Percentiles rank a stretch among this genome's conserved stretches.
Evolutionary conservation across 2,113 vertebrate species (phyloP).

Genomic region (Elachura formosa): DNA sequence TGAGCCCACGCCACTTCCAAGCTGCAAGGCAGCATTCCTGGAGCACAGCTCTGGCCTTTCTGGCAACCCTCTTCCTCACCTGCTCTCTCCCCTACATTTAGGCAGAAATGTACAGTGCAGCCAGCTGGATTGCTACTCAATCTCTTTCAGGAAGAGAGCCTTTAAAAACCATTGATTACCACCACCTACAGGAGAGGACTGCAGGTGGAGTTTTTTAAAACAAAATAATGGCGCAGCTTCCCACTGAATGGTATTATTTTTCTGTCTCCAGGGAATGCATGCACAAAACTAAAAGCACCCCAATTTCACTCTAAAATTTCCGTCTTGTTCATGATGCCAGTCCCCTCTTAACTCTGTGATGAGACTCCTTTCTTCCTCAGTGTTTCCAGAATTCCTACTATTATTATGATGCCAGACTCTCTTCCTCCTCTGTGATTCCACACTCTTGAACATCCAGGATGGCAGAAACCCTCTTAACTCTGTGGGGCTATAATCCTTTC

Average conservation of each 20-base stretch:
- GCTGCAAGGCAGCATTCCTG: not conserved
- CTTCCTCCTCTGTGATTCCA: not conserved
- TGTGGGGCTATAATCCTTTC: not conserved
- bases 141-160: not conserved
- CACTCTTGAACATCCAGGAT: not conserved
- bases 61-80: not conserved
- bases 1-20: accelerated
- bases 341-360: not conserved
- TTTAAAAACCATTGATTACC: not conserved
- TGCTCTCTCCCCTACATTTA: not conserved
- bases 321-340: not conserved
- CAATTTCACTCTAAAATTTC: not conserved
- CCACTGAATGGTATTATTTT: not conserved
- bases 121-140: not conserved
- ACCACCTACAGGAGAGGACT: not conserved
- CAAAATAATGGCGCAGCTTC: not conserved
- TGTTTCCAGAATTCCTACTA: not conserved
- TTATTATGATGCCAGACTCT: not conserved
- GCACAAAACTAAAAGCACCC: not conserved
- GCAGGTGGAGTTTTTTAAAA: not conserved
- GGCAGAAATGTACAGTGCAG: not conserved
- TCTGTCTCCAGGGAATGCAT: not conserved
- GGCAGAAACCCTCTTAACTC: not conserved
- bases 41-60: not conserved
- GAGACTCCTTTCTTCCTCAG: not conserved